These are phyloP conservation scores for Drosophila funebris DNA, from an alignment of 1,140 invertebrate species.

Conservation along the genomic window DNA sequence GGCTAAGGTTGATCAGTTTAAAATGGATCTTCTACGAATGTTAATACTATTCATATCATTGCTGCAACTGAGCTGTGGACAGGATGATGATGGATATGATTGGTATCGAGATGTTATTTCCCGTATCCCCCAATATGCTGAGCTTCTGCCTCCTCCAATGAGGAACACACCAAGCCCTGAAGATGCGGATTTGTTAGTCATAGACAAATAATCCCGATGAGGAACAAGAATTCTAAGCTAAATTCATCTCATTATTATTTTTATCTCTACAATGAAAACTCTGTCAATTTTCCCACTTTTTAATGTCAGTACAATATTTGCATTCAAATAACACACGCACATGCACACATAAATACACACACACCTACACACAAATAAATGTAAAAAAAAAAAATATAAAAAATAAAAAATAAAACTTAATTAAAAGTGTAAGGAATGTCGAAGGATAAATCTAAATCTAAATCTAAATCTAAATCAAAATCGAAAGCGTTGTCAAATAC, in stretches of 20 bases:
- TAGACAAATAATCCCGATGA: too few relatives aligned
- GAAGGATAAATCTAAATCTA: background rate
- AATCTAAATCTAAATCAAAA: background rate
- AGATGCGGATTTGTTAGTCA: too few relatives aligned
- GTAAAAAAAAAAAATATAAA: constrained; percentile 11
- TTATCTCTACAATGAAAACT: background rate
- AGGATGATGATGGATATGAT: background rate
- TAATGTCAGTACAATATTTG: background rate
- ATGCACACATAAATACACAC: background rate
- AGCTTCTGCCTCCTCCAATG: background rate
- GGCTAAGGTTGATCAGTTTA: background rate
- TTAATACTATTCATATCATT: background rate
- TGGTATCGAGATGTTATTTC: background rate
- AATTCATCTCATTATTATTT: background rate
- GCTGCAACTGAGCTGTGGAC: background rate
- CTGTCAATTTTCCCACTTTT: background rate
- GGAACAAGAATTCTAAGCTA: background rate
- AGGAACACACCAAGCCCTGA: too few relatives aligned
- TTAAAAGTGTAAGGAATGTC: background rate
- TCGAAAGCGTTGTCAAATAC: background rate
- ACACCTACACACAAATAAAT: constrained; percentile 7
- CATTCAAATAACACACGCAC: too few relatives aligned
- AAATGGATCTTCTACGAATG: background rate
- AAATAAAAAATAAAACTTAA: constrained; percentile 14
- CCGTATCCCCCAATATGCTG: background rate